These are phyloP conservation scores for Drosophila lacertosa DNA, from an alignment of 1,140 invertebrate species.

Conservation along the genomic window DNA sequence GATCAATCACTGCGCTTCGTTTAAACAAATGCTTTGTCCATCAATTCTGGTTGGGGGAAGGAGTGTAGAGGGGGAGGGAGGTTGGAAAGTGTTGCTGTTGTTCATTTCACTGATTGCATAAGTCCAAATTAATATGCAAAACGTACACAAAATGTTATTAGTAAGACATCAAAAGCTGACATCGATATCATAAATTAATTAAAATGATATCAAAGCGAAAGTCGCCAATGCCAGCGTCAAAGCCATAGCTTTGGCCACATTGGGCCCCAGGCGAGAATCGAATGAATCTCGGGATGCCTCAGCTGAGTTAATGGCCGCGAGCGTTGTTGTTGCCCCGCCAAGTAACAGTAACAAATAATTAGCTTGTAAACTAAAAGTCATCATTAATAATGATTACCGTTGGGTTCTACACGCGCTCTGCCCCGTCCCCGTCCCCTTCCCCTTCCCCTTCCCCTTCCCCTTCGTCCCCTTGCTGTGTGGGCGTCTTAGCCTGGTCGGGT, in stretches of 20 bases:
- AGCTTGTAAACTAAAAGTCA: conserved; percentile 83
- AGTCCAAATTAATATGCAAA: conserved; percentile 64
- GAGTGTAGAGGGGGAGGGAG: conserved; percentile 3
- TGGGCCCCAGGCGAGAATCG: conserved; percentile 7
- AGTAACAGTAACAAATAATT: conserved; percentile 82
- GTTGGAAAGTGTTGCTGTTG: no score
- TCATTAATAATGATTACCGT: conserved; percentile 81
- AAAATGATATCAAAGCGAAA: conserved; percentile 74
- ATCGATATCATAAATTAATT: conserved; percentile 78
- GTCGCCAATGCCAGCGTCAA: conserved; percentile 29
- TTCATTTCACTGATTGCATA: conserved; percentile 44
- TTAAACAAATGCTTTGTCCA: conserved; percentile 1
- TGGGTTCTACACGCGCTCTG: conserved; percentile 38
- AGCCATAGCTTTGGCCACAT: conserved; percentile 8
- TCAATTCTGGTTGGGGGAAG: neutral
- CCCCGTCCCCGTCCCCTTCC: neutral
- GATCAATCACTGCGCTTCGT: conserved; percentile 40
- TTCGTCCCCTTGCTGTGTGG: conserved; percentile 22
- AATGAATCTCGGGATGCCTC: conserved; percentile 1
- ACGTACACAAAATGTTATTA: conserved; percentile 45
- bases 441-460: neutral
- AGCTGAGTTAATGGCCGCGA: conserved; percentile 29
- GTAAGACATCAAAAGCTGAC: conserved; percentile 54
- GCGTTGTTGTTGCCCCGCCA: conserved; percentile 32
- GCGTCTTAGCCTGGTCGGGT: conserved; percentile 23